phyloP scores from a whole-genome alignment of 2,888 invertebrate species.

The Torymus auratus region DNA sequence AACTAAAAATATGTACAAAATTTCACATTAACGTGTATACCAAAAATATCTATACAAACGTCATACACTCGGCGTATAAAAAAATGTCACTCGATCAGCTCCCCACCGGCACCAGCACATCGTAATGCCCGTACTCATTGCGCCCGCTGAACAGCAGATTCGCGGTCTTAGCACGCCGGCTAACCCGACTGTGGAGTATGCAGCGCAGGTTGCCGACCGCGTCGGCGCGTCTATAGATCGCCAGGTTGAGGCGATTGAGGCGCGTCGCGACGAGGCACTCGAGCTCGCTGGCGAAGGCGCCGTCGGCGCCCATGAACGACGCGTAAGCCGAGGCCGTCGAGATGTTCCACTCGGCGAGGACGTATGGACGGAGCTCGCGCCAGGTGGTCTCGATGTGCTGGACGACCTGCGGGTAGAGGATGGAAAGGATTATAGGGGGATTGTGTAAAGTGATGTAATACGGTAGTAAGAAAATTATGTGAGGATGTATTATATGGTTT shows the following conservation, averaged over 20 bases:
- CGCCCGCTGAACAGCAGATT: constrained; percentile 70
- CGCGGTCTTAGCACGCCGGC: constrained; percentile 63
- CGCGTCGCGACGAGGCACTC: constrained; percentile 71
- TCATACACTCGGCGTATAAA: not conserved
- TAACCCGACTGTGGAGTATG: constrained; percentile 66
- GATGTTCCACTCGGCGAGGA: constrained; percentile 72
- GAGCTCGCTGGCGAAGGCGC: constrained; percentile 71
- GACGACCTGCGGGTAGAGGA: constrained; percentile 64
- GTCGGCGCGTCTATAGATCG: constrained; percentile 68
- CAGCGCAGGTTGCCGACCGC: constrained; percentile 63
- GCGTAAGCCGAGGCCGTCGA: constrained; percentile 60
- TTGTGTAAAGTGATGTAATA: too few relatives aligned
- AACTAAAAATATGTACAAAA: too few relatives aligned
- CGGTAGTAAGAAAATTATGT: too few relatives aligned
- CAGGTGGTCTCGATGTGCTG: constrained; percentile 68
- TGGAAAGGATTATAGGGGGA: not conserved
- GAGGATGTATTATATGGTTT: too few relatives aligned
- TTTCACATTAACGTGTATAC: too few relatives aligned
- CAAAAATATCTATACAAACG: too few relatives aligned
- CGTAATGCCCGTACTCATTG: constrained; percentile 71
- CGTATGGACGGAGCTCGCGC: constrained; percentile 69
- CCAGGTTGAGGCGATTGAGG: constrained; percentile 68
- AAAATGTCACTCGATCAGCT: not conserved
- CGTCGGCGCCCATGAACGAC: constrained; percentile 69
- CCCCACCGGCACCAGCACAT: constrained; percentile 65